Conservation (phyloP, 2,888 invertebrate genomes). For the Marronus borbonicus region DNA sequence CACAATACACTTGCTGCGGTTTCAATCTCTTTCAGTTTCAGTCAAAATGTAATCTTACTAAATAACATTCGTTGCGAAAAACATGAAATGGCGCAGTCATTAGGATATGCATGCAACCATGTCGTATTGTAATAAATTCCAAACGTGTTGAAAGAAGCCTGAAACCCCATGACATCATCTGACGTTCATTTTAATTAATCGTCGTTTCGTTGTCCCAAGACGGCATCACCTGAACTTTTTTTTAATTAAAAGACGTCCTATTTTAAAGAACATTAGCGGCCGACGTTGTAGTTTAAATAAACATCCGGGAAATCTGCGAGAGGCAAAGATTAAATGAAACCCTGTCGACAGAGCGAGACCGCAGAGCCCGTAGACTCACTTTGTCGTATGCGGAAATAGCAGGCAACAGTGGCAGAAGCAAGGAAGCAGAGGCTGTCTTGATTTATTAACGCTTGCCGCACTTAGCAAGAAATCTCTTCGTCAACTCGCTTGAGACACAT, state of each 20-base stretch:
- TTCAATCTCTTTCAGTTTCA: no score
- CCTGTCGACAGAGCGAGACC: slow-evolving; percentile 14
- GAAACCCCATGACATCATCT: not conserved
- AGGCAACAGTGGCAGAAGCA: no score
- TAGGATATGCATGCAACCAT: no score
- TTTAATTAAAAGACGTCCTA: slow-evolving; percentile 33
- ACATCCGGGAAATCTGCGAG: slow-evolving; percentile 36
- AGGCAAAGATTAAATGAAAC: slow-evolving; percentile 45
- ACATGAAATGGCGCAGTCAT: no score
- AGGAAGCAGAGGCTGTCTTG: slow-evolving; percentile 49
- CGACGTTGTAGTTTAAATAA: slow-evolving; percentile 40
- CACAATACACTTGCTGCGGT: no score
- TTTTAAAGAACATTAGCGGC: slow-evolving; percentile 17
- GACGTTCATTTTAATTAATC: slow-evolving; percentile 24
- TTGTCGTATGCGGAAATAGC: slow-evolving; percentile 3
- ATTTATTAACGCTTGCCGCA: slow-evolving; percentile 58
- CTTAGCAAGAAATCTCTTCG: slow-evolving; percentile 56
- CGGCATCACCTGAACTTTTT: not conserved
- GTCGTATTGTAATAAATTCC: not conserved
- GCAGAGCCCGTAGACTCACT: not conserved
- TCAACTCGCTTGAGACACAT: slow-evolving; percentile 59
- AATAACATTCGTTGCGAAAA: not conserved
- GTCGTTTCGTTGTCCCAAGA: not conserved
- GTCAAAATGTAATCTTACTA: no score
- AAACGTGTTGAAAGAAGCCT: not conserved